These are phyloP conservation scores for Megastigmus dorsalis DNA, from an alignment of 2,888 invertebrate species.

Conservation along the genomic window DNA sequence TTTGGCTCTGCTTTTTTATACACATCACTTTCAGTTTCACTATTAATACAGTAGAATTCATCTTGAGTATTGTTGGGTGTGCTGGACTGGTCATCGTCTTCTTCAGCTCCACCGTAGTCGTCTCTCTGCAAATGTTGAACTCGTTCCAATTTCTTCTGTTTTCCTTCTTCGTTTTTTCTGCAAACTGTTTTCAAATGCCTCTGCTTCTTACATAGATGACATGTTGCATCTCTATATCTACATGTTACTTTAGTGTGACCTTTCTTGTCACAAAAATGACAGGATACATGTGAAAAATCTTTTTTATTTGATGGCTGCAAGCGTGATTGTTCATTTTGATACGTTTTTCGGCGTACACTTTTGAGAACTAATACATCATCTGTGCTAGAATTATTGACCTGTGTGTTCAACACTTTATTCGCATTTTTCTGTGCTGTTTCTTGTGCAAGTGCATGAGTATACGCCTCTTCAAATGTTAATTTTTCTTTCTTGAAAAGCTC, in stretches of 20 bases:
- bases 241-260: too few species aligned
- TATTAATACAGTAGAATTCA: too few species aligned
- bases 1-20: background rate
- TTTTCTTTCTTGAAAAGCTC: slow-evolving; percentile 20
- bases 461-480: slow-evolving; percentile 39
- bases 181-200: too few species aligned
- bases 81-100: background rate
- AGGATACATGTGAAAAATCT: too few species aligned
- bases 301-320: too few species aligned
- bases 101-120: background rate
- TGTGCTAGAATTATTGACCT: background rate
- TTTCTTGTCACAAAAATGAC: too few species aligned
- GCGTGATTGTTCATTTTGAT: background rate
- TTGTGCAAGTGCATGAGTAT: slow-evolving; percentile 28
- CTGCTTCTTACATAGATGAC: too few species aligned
- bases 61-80: too few species aligned
- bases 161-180: background rate
- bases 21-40: background rate
- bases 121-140: background rate
- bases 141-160: background rate
- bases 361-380: too few species aligned
- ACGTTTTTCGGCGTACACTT: too few species aligned
- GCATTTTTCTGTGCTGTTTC: slow-evolving; percentile 44
- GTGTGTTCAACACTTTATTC: too few species aligned
- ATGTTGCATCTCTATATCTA: too few species aligned